Evolutionary conservation across 2,888 invertebrate genomes (phyloP), one percentile per base, ranked within the genome.

Genomic region (Lasioglossum lativentre): DNA sequence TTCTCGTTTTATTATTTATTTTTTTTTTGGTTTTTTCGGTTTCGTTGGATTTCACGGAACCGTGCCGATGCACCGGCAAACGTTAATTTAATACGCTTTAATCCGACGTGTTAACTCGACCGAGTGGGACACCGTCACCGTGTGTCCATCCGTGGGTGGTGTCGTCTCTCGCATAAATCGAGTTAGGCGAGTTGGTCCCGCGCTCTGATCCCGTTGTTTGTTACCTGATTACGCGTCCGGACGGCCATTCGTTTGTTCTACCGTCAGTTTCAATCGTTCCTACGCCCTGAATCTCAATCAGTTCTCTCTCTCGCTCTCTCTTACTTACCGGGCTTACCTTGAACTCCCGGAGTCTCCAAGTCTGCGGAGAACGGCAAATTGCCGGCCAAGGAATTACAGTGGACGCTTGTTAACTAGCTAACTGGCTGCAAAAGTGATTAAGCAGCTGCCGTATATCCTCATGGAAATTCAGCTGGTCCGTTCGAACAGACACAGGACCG

Each of bases 61-160:
- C n/a, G 52, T 52, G n/a, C 10, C 42, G 52, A 38, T 40, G 59
- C 19, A 42, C 27, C 27, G 66, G 74, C 74, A 45, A 80, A 73
- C 70, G 73, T 71, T 88, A 86, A 88, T 86, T 71, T 88, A 86
- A 88, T 86, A 80, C 89, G 77, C 66, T 83, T 83, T 88, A 89
- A 88, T 89, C 87, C 83, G 42, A 30, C 63, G 75, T 75, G 78
- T 86, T 86, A 79, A 77, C 73, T 74, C 68, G 80, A 27, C 27
- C 76, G 47, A 83, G 76, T 63, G 63, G 68, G 76, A 52, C 59
- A 38, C 34, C n/a, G n/a, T n/a, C n/a, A 3, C 45, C 68, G 72
- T 88, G n/a, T 59, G 88, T 88, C 59, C 84, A 70, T 78, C 78
- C 82, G 63, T 38, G 72, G 68, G 23, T 10, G 52, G 73, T 10